Conservation (phyloP, 2,113 vertebrate species). For the Dasypus novemcinctus region DNA sequence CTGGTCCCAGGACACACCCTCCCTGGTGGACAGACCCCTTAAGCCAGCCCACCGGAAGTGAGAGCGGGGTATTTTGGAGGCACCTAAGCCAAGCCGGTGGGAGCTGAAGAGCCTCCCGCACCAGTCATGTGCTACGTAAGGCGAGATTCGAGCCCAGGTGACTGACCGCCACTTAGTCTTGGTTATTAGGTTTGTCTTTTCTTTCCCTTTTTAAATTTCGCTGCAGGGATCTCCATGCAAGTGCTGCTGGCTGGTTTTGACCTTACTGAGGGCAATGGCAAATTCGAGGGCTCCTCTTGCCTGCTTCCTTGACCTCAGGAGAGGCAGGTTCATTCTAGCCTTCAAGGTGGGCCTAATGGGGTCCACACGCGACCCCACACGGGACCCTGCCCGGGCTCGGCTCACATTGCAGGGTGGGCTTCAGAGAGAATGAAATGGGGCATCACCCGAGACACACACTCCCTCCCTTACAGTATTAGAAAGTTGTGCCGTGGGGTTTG, state of each 20-base stretch:
- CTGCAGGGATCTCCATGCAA: no score
- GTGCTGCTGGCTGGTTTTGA: background rate
- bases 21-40: background rate
- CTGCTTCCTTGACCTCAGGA: background rate
- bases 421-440: background rate
- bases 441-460: background rate
- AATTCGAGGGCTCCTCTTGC: background rate
- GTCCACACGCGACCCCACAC: background rate
- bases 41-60: no score
- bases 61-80: background rate
- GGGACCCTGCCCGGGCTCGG: background rate
- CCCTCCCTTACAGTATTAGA: background rate
- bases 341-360: background rate
- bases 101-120: background rate
- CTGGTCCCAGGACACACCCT: background rate
- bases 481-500: background rate
- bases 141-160: background rate
- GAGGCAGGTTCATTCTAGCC: background rate
- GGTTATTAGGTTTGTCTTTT: background rate
- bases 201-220: background rate
- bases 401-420: background rate
- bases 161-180: background rate
- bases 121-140: background rate
- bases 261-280: background rate
- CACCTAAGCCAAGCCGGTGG: rapidly evolving